Base-by-base conservation (phyloP, 2,797 vertebrate species). In the Hozukius guyotensis region DNA sequence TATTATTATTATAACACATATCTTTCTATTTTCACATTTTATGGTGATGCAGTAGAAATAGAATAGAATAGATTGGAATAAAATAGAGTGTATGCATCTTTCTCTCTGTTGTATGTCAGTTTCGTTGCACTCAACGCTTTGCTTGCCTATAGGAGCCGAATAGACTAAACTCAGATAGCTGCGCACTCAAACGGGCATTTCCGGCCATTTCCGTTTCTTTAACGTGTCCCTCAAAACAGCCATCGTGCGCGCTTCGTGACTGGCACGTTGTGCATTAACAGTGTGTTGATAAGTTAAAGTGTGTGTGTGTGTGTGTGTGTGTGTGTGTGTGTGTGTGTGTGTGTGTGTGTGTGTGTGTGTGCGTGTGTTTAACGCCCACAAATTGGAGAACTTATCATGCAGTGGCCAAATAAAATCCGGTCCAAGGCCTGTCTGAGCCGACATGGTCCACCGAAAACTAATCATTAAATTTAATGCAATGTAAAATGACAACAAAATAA, bases 171-270 rank as follows among this genome's bases (percentile, higher is more conserved):
- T 62, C 52, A 46, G 52, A 63, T 29, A 63, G 27, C 49, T 27
- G n/a, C 77, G 24, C 32, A 8, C 20, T 80, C 73, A 69, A 69
- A 72, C 18, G n/a, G 38, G 27, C 71, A 72, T 86, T 82, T 86
- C 72, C 72, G 70, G 55, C 61, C 4, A 84, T 81, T 80, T 80
- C 77, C 75, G 18, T 74, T 77, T 71, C 49, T 81, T 74, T 78
- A 31, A 55, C 52, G 34, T 68, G 36, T 34, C 71, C 46, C 25
- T 74, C 68, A 53, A 73, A 77, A 71, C 72, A 16, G 34, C 56
- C 42, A 52, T 53, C 9, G 38, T 46, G 42, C 64, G 59, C 46
- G 59, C 81, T 34, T 27, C n/a, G 22, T 59, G 75, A 64, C 83
- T 27, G 77, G 70, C 85, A 78, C 78, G 69, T 79, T 77, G 56